Percentiles rank a stretch among this genome's conserved stretches.
Conservation (phyloP, 2,113 vertebrate genomes). For the Mirza zaza region DNA sequence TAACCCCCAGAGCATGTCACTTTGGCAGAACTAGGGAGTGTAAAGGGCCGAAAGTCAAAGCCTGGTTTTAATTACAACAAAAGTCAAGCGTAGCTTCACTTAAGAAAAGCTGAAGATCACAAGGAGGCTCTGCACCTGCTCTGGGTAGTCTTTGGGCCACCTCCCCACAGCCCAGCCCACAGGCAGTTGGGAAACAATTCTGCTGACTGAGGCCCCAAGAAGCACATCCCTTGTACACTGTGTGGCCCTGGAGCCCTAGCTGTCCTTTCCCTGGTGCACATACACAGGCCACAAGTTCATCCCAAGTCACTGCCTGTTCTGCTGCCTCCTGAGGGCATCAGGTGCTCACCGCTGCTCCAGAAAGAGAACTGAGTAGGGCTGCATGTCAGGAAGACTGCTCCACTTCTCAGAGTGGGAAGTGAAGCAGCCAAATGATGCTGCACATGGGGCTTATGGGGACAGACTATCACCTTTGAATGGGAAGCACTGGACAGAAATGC, state of each 20-base stretch:
- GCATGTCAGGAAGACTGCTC: background rate
- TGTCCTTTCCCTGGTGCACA: background rate
- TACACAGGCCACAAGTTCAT: background rate
- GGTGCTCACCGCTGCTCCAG: background rate
- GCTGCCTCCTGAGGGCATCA: background rate
- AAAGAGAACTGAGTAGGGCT: background rate
- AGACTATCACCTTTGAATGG: slow-evolving; percentile 7
- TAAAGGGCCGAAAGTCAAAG: background rate
- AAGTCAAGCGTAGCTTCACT: background rate
- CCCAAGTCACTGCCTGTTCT: background rate
- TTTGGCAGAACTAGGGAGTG: background rate
- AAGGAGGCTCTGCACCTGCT: rapidly evolving
- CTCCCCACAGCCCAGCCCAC: background rate
- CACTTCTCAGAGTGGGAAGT: background rate
- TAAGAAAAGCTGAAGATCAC: background rate
- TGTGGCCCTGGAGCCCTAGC: background rate
- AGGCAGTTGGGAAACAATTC: background rate
- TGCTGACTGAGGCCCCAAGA: background rate
- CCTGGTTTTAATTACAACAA: background rate
- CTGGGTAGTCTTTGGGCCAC: background rate
- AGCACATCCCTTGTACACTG: rapidly evolving
- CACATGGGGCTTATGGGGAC: background rate
- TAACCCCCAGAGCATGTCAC: background rate
- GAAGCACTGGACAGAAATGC: background rate
- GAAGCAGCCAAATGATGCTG: background rate